A percentile compares a stretch with the other conserved stretches of the same genome.
Evolutionary conservation across 2,797 vertebrate genomes (phyloP).

Genomic region (Acanthiza pusilla): DNA sequence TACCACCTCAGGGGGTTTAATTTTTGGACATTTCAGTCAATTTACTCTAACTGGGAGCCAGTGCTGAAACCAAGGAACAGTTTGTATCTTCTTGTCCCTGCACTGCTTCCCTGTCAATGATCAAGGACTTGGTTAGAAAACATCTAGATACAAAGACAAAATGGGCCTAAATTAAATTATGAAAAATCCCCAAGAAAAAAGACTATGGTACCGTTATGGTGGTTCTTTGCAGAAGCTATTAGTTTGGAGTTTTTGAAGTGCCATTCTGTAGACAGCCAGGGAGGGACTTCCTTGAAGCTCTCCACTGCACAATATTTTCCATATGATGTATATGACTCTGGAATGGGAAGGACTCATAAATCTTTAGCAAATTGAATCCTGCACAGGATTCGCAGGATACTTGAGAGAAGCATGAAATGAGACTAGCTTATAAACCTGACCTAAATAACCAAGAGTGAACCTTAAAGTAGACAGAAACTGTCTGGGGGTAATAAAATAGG

Average conservation of each 20-base stretch:
- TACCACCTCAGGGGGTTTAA: neutral
- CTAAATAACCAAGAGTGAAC: slow-evolving; percentile 1
- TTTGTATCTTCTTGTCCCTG: neutral
- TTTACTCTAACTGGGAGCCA: neutral
- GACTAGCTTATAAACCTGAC: slow-evolving; percentile 1
- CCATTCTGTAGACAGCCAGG: neutral
- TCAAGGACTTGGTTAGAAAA: neutral
- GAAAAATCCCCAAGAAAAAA: neutral
- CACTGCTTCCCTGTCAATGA: neutral
- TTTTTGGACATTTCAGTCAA: neutral
- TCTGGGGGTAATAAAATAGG: neutral
- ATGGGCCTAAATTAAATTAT: neutral
- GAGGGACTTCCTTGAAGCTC: neutral
- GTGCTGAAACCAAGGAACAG: neutral
- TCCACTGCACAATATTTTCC: slow-evolving; percentile 19
- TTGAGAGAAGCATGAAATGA: neutral
- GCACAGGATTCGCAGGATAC: neutral
- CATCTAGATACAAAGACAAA: neutral
- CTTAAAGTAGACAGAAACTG: neutral
- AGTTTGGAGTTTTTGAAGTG: neutral
- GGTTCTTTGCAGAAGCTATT: neutral
- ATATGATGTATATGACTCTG: slow-evolving; percentile 11
- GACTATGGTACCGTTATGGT: neutral
- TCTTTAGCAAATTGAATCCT: slow-evolving; percentile 24
- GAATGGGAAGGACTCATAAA: slow-evolving; percentile 28